Conservation (phyloP, 2,797 vertebrate species). For the Hapalemur alaotrensis region DNA sequence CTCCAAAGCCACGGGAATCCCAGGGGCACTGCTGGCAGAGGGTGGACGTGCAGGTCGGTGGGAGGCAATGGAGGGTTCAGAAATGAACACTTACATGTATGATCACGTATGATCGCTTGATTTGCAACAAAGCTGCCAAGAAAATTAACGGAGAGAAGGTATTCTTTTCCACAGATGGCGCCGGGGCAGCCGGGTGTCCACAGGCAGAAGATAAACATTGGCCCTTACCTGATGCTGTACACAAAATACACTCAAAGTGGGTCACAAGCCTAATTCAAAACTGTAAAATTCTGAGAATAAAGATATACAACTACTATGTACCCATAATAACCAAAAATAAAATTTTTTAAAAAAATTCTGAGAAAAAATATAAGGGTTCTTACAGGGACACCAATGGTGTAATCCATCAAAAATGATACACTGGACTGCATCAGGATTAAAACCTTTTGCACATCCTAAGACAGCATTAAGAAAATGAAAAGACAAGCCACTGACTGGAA, state of each 20-base stretch:
- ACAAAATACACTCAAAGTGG: not conserved
- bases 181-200: not conserved
- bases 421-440: not conserved
- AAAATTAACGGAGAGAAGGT: no score
- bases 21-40: fast-evolving
- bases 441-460: not conserved
- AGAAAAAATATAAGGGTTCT: not conserved
- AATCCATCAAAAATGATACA: not conserved
- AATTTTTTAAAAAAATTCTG: no score
- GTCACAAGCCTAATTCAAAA: not conserved
- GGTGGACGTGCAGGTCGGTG: fast-evolving
- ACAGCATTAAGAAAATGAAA: not conserved
- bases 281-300: not conserved
- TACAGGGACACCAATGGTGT: not conserved
- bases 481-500: not conserved
- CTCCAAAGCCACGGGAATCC: not conserved
- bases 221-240: not conserved
- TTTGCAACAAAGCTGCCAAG: not conserved
- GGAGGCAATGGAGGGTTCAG: not conserved
- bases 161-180: not conserved
- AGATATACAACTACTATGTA: no score
- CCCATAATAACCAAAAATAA: no score
- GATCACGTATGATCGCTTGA: fast-evolving
- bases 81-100: no score
- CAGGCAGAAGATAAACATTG: no score